Evolutionary conservation across 2,113 vertebrate species (phyloP), one percentile per base, ranked within the genome.

Genomic region (Scolopax mira): DNA sequence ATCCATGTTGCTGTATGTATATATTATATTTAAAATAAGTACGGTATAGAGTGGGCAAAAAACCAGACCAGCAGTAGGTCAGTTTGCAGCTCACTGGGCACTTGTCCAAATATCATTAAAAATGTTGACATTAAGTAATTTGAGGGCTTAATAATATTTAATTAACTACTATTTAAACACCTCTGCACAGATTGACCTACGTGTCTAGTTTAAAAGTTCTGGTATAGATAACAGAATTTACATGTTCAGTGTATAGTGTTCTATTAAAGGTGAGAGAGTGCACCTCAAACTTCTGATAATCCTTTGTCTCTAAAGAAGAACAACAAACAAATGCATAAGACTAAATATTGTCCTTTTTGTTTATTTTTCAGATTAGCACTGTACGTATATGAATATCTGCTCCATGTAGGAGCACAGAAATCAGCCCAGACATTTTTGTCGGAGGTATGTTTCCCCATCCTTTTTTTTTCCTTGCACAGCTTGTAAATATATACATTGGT

Each of bases 391-490:
- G 99, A 99, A 96, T 99, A 99, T 97, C 98, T 99, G 98, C 99
- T 99, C 97, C 99, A 99, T 98, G 99, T 99, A 97, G 99, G 99
- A 98, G 99, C 99, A 81, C 99, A 99, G 98, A 99, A 99, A 98
- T 99, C 99, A 48, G 99, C 99, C 94, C 99, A 99, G 98, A 99
- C 99, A 10, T 99, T 99, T 97, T 98, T 99, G 88, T 99, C 99
- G 97, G 99, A 99, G 99, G 99, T 99, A 98, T 97, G 99, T 94
- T 80, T 98, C 81, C 79, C 91, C 42, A 65, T 95, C 19, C 8
- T 95, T 93, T 64, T 67, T 51, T 54, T 86, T 33, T 14, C 21
- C 61, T 92, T 62, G 27, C 7, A 5, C 13, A 30, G 19, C 74
- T 92, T 94, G 46, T 48, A 48, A 48, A 48, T 48, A 23, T 23